Evolutionary conservation across 2,113 vertebrate genomes (phyloP).

Genomic region (Piliocolobus tephrosceles): DNA sequence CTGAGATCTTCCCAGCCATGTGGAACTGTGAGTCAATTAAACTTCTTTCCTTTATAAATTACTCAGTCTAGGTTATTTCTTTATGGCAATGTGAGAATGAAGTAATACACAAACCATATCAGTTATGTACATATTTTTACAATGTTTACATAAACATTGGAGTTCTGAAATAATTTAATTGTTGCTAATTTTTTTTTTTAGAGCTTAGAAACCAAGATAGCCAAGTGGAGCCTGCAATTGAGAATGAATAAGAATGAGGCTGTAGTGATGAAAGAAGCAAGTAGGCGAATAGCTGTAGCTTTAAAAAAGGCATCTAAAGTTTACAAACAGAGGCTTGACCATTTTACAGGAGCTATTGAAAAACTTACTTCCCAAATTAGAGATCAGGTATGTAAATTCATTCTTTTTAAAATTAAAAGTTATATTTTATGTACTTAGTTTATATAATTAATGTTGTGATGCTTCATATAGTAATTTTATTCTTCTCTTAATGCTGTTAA

Average conservation of each 20-base stretch:
- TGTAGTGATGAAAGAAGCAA: conserved; percentile 79
- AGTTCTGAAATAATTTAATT: conserved; percentile 41
- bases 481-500: not conserved
- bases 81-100: no score
- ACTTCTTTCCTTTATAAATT: no score
- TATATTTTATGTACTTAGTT: not conserved
- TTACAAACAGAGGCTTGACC: conserved; percentile 87
- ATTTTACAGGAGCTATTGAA: conserved; percentile 85
- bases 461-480: not conserved
- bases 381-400: conserved; percentile 84
- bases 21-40: no score
- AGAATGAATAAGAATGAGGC: conserved; percentile 82
- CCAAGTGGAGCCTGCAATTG: conserved; percentile 84
- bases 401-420: conserved; percentile 1
- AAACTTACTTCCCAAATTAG: conserved; percentile 84
- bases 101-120: no score
- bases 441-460: not conserved
- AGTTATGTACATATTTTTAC: conserved; percentile 10
- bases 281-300: conserved; percentile 82
- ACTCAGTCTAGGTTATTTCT: no score
- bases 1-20: no score
- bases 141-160: conserved; percentile 16
- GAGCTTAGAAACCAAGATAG: conserved; percentile 86
- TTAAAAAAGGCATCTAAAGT: conserved; percentile 87
- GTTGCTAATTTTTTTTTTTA: conserved; percentile 74